Percentiles rank a stretch among this genome's conserved stretches.
phyloP scores from a whole-genome alignment of 2,888 invertebrate species.

The Eristalis pertinax region DNA sequence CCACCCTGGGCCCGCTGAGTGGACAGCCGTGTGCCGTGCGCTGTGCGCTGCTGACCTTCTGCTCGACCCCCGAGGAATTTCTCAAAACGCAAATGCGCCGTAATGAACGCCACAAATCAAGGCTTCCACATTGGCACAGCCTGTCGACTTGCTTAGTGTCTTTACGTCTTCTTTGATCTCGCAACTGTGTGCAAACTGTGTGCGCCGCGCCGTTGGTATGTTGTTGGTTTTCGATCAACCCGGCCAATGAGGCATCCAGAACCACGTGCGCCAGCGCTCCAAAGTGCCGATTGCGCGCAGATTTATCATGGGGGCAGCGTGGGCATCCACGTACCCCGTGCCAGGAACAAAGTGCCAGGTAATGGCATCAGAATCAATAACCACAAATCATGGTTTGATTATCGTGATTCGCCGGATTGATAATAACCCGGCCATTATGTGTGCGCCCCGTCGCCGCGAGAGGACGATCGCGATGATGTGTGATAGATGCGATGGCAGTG shows the following conservation, averaged over 20 bases:
- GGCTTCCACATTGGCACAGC: constrained; percentile 53
- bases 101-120: constrained; percentile 70
- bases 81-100: constrained; percentile 63
- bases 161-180: constrained; percentile 34
- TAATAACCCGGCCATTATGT: constrained; percentile 50
- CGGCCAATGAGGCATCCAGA: constrained; percentile 48
- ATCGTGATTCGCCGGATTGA: constrained; percentile 64
- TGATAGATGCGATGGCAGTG: constrained; percentile 52
- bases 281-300: constrained; percentile 54
- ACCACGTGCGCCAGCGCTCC: constrained; percentile 27
- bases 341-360: constrained; percentile 68
- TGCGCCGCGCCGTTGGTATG: not conserved
- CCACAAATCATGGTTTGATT: constrained; percentile 72
- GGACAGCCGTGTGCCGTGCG: not conserved
- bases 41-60: constrained; percentile 52
- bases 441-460: constrained; percentile 26
- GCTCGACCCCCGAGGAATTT: constrained; percentile 67
- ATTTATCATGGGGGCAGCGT: constrained; percentile 64
- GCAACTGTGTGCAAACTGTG: constrained; percentile 9
- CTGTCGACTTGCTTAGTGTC: constrained; percentile 11
- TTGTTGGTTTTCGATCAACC: constrained; percentile 52
- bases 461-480: constrained; percentile 67
- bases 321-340: constrained; percentile 37
- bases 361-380: constrained; percentile 72
- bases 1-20: constrained; percentile 59